phyloP scores from a whole-genome alignment of 1,140 invertebrate genomes.

The Leguminivora glycinivorella region DNA sequence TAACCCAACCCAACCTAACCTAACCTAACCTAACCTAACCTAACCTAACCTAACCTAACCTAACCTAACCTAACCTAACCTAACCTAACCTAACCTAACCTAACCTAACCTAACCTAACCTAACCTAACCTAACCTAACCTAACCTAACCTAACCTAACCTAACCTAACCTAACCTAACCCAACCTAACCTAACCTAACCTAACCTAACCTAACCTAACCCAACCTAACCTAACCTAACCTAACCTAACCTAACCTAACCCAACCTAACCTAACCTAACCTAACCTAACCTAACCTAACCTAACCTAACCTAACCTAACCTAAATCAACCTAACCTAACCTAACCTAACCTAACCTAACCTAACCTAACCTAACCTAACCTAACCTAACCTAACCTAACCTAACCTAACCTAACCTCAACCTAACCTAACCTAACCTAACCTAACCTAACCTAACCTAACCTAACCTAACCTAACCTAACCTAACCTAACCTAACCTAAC shows the following conservation, averaged over 20 bases:
- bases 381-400: no score
- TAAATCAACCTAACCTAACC: no score
- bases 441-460: no score
- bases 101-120: conserved; percentile 29
- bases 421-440: no score
- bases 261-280: conserved; percentile 43
- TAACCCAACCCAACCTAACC: conserved; percentile 19
- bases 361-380: no score
- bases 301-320: conserved; percentile 52
- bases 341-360: no score
- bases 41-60: conserved; percentile 28
- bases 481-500: no score
- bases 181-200: conserved; percentile 56
- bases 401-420: no score
- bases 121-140: conserved; percentile 30
- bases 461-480: no score
- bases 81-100: conserved; percentile 25
- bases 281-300: no score
- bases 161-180: conserved; percentile 50
- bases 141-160: conserved; percentile 45
- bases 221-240: conserved; percentile 53
- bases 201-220: conserved; percentile 54
- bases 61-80: conserved; percentile 28
- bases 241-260: conserved; percentile 56
- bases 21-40: no score